Evolutionary conservation across 2,888 invertebrate species (phyloP), one percentile per base, ranked within the genome.

Genomic region (Aleiodes leptofemur): DNA sequence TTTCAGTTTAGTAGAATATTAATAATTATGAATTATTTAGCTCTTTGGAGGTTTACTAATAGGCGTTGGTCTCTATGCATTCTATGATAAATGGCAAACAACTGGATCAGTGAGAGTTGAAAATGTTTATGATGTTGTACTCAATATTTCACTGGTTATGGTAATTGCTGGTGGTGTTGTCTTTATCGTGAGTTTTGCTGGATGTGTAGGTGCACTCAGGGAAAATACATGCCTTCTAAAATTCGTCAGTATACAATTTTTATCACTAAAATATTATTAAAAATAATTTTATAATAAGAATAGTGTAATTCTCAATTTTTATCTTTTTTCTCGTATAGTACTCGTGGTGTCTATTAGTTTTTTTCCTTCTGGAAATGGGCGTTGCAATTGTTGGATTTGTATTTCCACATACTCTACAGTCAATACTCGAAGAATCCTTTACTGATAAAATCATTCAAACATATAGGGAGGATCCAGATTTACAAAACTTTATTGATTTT

Each of bases 401-500:
- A 56, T 98, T 97, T 89, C 97, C 97, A 5, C 95, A 96, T 81
- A 94, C 96, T 23, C 94, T 97, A 90, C 96, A 96, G 86, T 94
- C 95, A 0, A 91, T 96, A 61, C 89, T 98, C 61, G 96, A 97
- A 87, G 94, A 94, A 82, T 95, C 96, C 78, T 95, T 98, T 85
- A 96, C 97, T 0, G 97, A 97, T 86, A 95, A 96, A 86, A 96
- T 97, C 31, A 97, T 98, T 72, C 96, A 96, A 85, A 95, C 96
- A 0, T 98, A 98, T 87, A 92, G 97, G 59, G 98, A 98, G 87
- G 97, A 98, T 90, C 95, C 96, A 0, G 98, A 98, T 90, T 91
- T 97, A 73, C 96, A 97, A 89, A 97, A 97, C 90, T 94, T 98
- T 80, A 97, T 98, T 79, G 98, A 98, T 89, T 97, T 96, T 91